Percentiles rank a stretch among this genome's conserved stretches.
phyloP scores from a whole-genome alignment of 1,140 invertebrate genomes.

The Octopus bimaculoides region DNA sequence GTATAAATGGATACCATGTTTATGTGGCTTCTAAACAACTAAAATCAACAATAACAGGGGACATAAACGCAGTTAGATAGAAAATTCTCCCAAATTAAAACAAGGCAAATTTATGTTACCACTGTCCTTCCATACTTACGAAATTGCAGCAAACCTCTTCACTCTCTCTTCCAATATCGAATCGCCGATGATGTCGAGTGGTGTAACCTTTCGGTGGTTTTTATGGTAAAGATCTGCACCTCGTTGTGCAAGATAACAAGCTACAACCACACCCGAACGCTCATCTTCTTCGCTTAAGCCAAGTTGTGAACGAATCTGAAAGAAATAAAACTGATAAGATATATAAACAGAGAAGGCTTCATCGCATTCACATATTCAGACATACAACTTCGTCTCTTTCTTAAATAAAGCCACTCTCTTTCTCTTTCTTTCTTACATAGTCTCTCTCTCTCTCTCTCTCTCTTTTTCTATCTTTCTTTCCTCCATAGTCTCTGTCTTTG shows the following conservation, averaged over 20 bases:
- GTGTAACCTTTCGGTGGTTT: slow-evolving; percentile 69
- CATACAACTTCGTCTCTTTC: not conserved
- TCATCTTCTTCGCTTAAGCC: slow-evolving; percentile 42
- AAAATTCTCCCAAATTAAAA: not conserved
- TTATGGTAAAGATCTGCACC: slow-evolving; percentile 66
- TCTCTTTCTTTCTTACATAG: not conserved
- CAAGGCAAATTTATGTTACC: not conserved
- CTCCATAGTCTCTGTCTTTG: not conserved
- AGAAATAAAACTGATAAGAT: not conserved
- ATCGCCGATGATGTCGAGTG: slow-evolving; percentile 63
- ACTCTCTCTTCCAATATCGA: slow-evolving; percentile 49
- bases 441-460: not conserved
- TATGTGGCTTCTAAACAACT: not conserved
- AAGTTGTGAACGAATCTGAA: slow-evolving; percentile 45
- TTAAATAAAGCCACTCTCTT: not conserved
- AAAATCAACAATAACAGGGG: slow-evolving; percentile 13
- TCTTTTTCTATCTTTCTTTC: not conserved
- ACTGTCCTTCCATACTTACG: slow-evolving; percentile 32
- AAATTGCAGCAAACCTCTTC: slow-evolving; percentile 42
- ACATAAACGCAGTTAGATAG: not conserved
- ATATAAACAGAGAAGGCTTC: not conserved
- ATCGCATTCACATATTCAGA: not conserved
- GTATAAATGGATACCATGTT: not conserved
- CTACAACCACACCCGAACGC: slow-evolving; percentile 61
- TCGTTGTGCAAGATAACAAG: slow-evolving; percentile 69